Evolutionary conservation across 2,113 vertebrate species (phyloP).

Genomic region (Lamprotornis superbus): DNA sequence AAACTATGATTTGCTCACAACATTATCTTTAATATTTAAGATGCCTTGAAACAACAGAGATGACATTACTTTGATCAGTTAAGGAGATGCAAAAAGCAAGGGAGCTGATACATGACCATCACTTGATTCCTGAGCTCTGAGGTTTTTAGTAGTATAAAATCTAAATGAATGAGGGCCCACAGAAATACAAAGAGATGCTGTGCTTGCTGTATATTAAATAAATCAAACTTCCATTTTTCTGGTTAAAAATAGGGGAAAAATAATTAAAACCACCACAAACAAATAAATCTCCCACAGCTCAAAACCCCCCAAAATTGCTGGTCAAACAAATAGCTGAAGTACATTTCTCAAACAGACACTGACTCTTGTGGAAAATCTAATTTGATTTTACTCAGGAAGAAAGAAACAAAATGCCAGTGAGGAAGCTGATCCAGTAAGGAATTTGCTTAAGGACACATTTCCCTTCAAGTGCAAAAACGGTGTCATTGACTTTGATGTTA

Average conservation of each 20-base stretch:
- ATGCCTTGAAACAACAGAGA: background rate
- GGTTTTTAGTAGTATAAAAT: background rate
- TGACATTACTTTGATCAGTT: background rate
- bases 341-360: background rate
- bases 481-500: background rate
- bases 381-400: background rate
- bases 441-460: background rate
- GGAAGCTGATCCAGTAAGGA: background rate
- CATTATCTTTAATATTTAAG: background rate
- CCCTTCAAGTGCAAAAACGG: background rate
- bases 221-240: background rate
- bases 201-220: background rate
- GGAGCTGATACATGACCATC: background rate
- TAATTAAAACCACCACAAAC: background rate
- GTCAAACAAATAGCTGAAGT: background rate
- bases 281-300: rapidly evolving
- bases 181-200: background rate
- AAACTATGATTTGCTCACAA: background rate
- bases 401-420: background rate
- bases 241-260: background rate
- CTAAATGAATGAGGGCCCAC: rapidly evolving
- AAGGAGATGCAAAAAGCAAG: background rate
- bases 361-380: background rate
- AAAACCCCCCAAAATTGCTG: rapidly evolving
- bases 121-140: background rate